Percentiles rank a stretch among this genome's conserved stretches.
These are phyloP conservation scores for Folsomia manolachei DNA, from an alignment of 2,888 invertebrate genomes.

Conservation along the genomic window DNA sequence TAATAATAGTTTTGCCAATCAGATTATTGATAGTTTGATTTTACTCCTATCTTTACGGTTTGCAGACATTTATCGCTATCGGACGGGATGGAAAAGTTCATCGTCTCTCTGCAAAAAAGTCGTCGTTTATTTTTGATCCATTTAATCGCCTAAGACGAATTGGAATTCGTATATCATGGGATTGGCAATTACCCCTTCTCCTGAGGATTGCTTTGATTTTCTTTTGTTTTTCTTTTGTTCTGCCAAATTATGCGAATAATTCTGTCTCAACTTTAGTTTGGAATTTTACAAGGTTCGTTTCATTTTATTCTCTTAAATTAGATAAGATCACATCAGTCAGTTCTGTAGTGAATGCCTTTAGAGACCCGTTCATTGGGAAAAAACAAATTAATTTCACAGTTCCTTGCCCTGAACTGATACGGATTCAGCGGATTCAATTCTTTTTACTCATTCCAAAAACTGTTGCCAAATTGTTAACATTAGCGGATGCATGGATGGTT, in stretches of 20 bases:
- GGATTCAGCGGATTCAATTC: no score
- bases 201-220: background rate
- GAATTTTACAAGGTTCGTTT: conserved; percentile 10
- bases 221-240: background rate
- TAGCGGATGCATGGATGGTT: no score
- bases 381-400: no score
- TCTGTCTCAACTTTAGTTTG: background rate
- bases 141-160: background rate
- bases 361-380: no score
- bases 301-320: background rate
- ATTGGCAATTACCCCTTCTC: conserved; percentile 12
- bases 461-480: no score
- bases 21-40: no score
- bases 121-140: conserved; percentile 18
- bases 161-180: background rate
- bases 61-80: conserved; percentile 8
- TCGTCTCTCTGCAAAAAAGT: background rate
- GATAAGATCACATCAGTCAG: no score
- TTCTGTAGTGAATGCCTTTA: no score
- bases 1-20: background rate
- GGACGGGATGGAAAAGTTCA: background rate
- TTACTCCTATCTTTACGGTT: background rate
- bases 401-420: no score
- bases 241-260: conserved; percentile 16
- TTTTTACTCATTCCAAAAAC: no score